These are phyloP conservation scores for Dynastes grantii DNA, from an alignment of 2,888 invertebrate species.

Conservation along the genomic window DNA sequence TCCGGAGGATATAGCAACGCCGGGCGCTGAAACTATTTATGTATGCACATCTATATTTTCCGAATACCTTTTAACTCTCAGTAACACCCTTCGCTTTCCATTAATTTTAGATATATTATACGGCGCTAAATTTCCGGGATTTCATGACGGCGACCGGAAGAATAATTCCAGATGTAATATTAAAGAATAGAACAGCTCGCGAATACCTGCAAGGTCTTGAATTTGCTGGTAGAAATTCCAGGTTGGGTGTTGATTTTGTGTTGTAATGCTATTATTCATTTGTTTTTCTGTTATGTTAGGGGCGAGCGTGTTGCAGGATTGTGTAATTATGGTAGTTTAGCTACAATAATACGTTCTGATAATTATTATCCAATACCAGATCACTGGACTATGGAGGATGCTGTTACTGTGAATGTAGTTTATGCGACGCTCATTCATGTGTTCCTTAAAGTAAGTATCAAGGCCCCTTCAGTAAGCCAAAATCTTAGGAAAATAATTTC, in stretches of 20 bases:
- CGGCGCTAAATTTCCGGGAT: constrained; percentile 94
- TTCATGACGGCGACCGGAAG: constrained; percentile 95
- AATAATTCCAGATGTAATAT: constrained; percentile 85
- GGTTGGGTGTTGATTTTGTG: constrained; percentile 46
- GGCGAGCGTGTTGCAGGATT: constrained; percentile 80
- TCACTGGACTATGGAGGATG: constrained; percentile 82
- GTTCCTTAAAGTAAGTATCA: not conserved
- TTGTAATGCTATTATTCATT: not conserved
- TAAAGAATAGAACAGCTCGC: constrained; percentile 71
- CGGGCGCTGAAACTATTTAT: constrained; percentile 56
- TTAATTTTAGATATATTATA: constrained; percentile 74
- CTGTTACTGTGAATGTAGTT: constrained; percentile 84
- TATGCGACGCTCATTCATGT: constrained; percentile 72
- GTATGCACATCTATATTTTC: constrained; percentile 46
- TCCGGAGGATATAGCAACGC: constrained; percentile 38
- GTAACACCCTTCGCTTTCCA: not conserved
- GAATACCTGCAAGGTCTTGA: constrained; percentile 77
- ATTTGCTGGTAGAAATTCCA: constrained; percentile 71
- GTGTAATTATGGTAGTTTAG: constrained; percentile 73
- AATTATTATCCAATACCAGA: constrained; percentile 78
- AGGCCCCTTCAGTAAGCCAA: not conserved
- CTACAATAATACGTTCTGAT: not conserved
- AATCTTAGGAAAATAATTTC: not conserved
- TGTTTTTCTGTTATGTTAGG: constrained; percentile 62
- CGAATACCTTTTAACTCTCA: too few relatives aligned